Base-by-base conservation (phyloP, 2,113 vertebrate genomes). In the Lophochroa leadbeateri region DNA sequence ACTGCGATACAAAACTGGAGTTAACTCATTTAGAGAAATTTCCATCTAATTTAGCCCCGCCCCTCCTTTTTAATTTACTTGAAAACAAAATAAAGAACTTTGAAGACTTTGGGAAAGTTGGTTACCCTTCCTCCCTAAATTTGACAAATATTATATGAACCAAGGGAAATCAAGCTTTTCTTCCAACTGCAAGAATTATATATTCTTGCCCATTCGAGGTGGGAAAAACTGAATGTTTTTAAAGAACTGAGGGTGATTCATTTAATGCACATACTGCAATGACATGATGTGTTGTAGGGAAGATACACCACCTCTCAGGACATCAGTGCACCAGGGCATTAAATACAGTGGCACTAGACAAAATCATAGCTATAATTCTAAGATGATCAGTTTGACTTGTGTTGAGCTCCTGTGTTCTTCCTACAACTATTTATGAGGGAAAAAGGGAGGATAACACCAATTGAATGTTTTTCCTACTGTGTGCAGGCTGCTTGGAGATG, bases 401-500 rank as follows among this genome's bases (percentile, higher is more conserved):
- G 24, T 81, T 95, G 55, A 55, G 69, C 37, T 79, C 5, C 43
- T 33, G 27, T 92, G 29, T 31, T 92, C 72, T 92, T 91, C 58
- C 70, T 77, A 80, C 57, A 88, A 87, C 60, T 82, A 85, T 77
- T 92, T 46, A 80, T 43, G 39, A 58, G 17, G 52, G 24, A 29
- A 84, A 92, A 52, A 49, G 13, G 82, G 94, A 29, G 28, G 33
- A 78, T 57, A 28, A n/a, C 37, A 77, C 2, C 11, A 82, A 70
- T 4, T 17, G 33, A 43, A 69, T 20, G 13, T 25, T 96, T 94
- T 81, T 95, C 31, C 31, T 76, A 17, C 9, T 11, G 6, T 70
- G 68, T 90, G 44, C 43, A 94, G 87, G 25, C 33, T 83, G 79
- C 63, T 85, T 91, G 64, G 41, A 97, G 75, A 92, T 76, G 20